A percentile compares a stretch with the other conserved stretches of the same genome.
Conservation (phyloP, 2,113 vertebrate species). For the Tapirus terrestris region DNA sequence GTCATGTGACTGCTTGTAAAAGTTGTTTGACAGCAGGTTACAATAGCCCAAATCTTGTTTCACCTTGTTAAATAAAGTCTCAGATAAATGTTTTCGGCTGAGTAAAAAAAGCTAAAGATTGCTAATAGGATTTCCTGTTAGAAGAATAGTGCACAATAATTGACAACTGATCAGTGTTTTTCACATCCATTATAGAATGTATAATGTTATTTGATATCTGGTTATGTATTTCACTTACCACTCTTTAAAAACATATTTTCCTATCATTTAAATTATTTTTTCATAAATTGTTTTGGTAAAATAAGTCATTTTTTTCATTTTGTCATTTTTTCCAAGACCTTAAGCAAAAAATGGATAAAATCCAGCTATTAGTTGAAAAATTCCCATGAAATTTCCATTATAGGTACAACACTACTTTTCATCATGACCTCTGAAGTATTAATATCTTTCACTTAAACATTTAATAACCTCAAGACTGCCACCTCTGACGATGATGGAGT, state of each 20-base stretch:
- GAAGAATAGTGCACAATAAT: background rate
- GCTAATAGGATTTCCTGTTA: background rate
- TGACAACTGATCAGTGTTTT: background rate
- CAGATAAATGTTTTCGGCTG: background rate
- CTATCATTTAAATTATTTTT: background rate
- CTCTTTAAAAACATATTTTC: background rate
- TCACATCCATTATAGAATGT: background rate
- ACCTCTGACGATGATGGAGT: background rate
- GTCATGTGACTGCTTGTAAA: background rate
- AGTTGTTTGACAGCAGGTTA: background rate
- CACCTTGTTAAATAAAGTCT: background rate
- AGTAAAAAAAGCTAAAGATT: background rate
- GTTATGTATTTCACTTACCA: background rate
- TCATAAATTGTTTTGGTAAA: background rate
- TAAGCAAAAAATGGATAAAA: slow-evolving; percentile 24
- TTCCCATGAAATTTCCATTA: background rate
- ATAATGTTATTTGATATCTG: background rate
- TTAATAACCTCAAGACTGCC: background rate
- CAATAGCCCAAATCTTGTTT: background rate
- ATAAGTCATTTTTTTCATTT: background rate
- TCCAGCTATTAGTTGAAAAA: background rate
- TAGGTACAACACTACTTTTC: background rate
- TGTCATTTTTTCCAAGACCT: background rate
- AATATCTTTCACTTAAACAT: background rate
- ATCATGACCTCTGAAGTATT: background rate